These are phyloP conservation scores for Stegodyphus mimosarum DNA, from an alignment of 1,140 invertebrate species.

Conservation along the genomic window DNA sequence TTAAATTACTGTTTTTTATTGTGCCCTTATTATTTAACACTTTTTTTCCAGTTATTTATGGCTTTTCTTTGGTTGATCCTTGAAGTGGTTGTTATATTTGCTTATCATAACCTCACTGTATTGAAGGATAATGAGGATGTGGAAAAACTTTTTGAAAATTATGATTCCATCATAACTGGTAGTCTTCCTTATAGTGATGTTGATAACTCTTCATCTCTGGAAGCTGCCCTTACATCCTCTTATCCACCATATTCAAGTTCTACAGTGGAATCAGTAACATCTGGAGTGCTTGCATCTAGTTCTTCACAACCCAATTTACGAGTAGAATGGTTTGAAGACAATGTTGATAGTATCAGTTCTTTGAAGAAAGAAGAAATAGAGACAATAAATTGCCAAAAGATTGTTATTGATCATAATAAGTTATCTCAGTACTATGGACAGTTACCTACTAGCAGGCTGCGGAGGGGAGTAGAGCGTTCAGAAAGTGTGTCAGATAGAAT, in stretches of 20 bases:
- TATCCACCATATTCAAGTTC: slow-evolving; percentile 28
- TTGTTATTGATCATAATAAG: neutral
- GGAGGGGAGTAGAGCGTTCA: neutral
- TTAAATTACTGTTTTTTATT: no score
- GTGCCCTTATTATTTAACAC: no score
- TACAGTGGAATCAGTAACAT: neutral
- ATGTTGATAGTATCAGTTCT: neutral
- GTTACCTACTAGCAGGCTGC: neutral
- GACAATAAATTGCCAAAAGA: slow-evolving; percentile 36
- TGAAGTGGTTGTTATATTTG: slow-evolving; percentile 38
- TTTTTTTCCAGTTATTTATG: slow-evolving; percentile 56
- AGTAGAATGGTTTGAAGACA: slow-evolving; percentile 45
- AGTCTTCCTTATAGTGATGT: slow-evolving; percentile 44
- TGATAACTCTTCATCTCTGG: slow-evolving; percentile 35
- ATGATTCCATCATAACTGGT: slow-evolving; percentile 33
- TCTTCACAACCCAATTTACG: slow-evolving; percentile 41
- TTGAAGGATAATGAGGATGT: slow-evolving; percentile 33
- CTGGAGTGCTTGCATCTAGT: slow-evolving; percentile 14
- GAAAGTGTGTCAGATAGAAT: slow-evolving; percentile 42
- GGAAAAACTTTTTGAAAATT: slow-evolving; percentile 39
- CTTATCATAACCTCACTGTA: slow-evolving; percentile 44
- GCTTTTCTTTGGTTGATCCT: slow-evolving; percentile 31
- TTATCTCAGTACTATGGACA: neutral
- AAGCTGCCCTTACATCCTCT: slow-evolving; percentile 40
- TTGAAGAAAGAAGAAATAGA: slow-evolving; percentile 47